A percentile compares a stretch with the other conserved stretches of the same genome.
These are phyloP conservation scores for Neuroscelio doddi DNA, from an alignment of 2,888 invertebrate genomes.

Conservation along the genomic window DNA sequence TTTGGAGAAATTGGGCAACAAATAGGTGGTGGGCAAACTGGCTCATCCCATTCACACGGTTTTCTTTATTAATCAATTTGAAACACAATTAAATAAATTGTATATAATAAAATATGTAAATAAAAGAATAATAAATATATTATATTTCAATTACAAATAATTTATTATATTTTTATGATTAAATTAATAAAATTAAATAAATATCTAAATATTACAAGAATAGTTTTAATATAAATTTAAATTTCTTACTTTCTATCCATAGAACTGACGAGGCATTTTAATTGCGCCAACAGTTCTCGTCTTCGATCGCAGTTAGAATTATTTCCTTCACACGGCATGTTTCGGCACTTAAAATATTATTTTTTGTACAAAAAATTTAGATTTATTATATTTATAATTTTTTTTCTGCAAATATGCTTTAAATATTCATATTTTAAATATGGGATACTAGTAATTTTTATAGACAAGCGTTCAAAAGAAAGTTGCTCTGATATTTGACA, in stretches of 20 bases:
- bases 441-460: too few species aligned
- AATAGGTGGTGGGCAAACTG: background rate
- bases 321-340: constrained; percentile 68
- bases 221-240: background rate
- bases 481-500: too few species aligned
- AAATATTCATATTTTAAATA: background rate
- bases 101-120: background rate
- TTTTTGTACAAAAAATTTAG: constrained; percentile 6
- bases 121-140: too few species aligned
- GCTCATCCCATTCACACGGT: constrained; percentile 3
- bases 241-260: constrained; percentile 63
- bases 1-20: background rate
- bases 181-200: background rate
- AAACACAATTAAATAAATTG: too few species aligned
- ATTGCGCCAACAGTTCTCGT: constrained; percentile 60
- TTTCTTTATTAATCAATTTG: background rate
- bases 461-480: too few species aligned
- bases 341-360: constrained; percentile 6
- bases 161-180: too few species aligned
- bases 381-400: background rate
- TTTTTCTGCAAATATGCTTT: background rate
- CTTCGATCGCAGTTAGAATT: constrained; percentile 64
- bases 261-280: constrained; percentile 66
- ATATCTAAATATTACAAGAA: background rate
- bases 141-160: too few species aligned